Conservation (phyloP, 2,797 vertebrate species). For the Podarcis lilfordi region DNA sequence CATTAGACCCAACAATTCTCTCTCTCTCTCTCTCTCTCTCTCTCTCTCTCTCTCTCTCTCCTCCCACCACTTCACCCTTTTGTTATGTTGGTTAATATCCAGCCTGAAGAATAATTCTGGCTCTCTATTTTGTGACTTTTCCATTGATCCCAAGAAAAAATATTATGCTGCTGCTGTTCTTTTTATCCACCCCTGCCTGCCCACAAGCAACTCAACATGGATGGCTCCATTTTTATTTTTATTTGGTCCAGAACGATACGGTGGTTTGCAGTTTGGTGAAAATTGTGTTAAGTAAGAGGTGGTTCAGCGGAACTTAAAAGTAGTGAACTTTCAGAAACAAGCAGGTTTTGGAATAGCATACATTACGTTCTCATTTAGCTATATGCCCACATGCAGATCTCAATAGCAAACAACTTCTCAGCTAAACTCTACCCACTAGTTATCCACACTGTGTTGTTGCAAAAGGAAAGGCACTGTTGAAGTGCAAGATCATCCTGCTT, state of each 20-base stretch:
- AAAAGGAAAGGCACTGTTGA: neutral
- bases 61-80: neutral
- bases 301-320: neutral
- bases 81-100: neutral
- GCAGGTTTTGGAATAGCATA: neutral
- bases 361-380: neutral
- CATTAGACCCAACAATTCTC: neutral
- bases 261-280: neutral
- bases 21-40: neutral
- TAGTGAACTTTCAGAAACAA: neutral
- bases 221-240: neutral
- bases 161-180: too few species aligned
- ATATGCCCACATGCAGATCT: neutral
- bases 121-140: neutral
- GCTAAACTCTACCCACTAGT: neutral
- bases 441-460: neutral
- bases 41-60: neutral
- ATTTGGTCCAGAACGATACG: neutral
- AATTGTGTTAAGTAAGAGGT: neutral
- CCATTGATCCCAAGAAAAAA: neutral
- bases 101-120: neutral
- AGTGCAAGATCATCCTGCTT: neutral
- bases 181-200: neutral
- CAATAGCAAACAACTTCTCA: neutral
- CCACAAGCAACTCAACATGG: neutral